Base-by-base conservation (phyloP, 2,888 invertebrate genomes). In the Hydrotaea diabolus region DNA sequence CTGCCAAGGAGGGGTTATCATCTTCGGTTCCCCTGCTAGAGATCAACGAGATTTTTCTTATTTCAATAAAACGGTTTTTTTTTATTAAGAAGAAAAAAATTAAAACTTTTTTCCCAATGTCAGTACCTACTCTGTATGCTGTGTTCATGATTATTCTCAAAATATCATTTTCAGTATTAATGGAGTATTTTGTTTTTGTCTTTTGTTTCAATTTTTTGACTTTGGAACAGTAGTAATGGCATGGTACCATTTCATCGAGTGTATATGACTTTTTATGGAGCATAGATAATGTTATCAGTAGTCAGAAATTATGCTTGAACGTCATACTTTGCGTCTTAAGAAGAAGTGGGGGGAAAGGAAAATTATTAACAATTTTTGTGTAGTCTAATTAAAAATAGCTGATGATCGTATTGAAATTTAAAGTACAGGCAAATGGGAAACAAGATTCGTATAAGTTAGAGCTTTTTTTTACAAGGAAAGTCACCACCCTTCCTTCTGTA, bases 1-100 rank as follows among this genome's bases (percentile, higher is more conserved):
- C 59, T 59, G 59, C 26, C 59, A 59, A 59, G 26, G 59, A 21
- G 59, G 59, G 59, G 59, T 59, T 59, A 59, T 59, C 59, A 26
- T 23, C 0, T 1, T 19, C 19, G 11, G 1, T 9, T 21, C 4
- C 21, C 59, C 59, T 59, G 23, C 23, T 15, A 59, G 13, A 23
- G 59, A 59, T 59, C 21, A 55, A 15, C 55, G 55, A 55, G 55
- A 55, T 55, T 55, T 55, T 9, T 13, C 1, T 7, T 21, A 57
- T 57, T 21, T 57, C 57, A 57, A 57, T 23, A 59, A 59, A 26
- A 59, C 26, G 23, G 26, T 59, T 21, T 13, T 23, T 59, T 4
- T 59, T 59, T 23, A 59, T 59, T 9, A 55, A n/a, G n/a, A n/a
- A n/a, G n/a, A n/a, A n/a, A n/a, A n/a, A n/a, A n/a, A n/a, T n/a